Evolutionary conservation across 2,888 invertebrate species (phyloP).

Genomic region (Nyleta sp.): DNA sequence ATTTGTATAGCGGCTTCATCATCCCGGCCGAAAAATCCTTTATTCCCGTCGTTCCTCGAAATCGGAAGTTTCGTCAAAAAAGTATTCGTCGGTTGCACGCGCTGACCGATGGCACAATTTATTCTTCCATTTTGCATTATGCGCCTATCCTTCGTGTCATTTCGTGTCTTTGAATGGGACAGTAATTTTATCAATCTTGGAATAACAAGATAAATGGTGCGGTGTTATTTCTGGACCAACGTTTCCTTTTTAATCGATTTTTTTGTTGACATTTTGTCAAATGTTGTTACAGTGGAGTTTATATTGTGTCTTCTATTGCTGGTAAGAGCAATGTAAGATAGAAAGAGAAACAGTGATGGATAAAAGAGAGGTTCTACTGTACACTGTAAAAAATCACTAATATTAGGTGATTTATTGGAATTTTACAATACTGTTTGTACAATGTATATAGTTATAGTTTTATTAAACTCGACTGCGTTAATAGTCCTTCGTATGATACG

Average conservation of each 20-base stretch:
- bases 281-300: too few relatives aligned
- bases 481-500: too few relatives aligned
- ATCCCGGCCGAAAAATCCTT: slow-evolving; percentile 47
- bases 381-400: too few relatives aligned
- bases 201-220: slow-evolving; percentile 5
- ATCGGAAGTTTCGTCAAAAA: slow-evolving; percentile 44
- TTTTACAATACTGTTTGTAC: too few relatives aligned
- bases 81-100: slow-evolving; percentile 23
- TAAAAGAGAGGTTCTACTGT: too few relatives aligned
- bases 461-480: too few relatives aligned
- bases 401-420: too few relatives aligned
- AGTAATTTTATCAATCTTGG: slow-evolving; percentile 20
- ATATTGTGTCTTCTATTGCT: too few relatives aligned
- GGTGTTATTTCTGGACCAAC: background rate
- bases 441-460: too few relatives aligned
- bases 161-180: slow-evolving; percentile 14
- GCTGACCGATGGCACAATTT: slow-evolving; percentile 25
- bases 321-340: too few relatives aligned
- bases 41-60: slow-evolving; percentile 37
- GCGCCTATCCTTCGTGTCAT: slow-evolving; percentile 28
- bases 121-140: slow-evolving; percentile 30
- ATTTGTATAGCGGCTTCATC: slow-evolving; percentile 55
- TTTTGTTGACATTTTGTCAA: too few relatives aligned
- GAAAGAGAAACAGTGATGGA: too few relatives aligned
- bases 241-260: background rate